Evolutionary conservation across 2,797 vertebrate genomes (phyloP).

Genomic region (Spinus pinus): DNA sequence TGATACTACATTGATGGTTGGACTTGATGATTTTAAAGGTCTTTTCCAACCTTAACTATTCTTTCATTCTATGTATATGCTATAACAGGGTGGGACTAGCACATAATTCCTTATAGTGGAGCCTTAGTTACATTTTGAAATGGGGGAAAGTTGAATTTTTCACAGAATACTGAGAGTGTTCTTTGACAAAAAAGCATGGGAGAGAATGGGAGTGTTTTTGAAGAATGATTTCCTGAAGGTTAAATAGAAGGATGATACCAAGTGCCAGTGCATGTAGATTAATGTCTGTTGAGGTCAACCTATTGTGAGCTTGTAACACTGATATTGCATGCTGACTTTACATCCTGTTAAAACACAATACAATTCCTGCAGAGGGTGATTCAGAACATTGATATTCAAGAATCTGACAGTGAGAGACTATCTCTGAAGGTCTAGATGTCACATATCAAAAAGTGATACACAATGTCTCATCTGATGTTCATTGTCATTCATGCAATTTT

Average conservation of each 20-base stretch:
- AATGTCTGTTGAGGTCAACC: not conserved
- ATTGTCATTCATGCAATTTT: conserved; percentile 52
- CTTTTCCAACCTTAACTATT: not conserved
- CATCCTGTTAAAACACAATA: not conserved
- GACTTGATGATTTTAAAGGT: not conserved
- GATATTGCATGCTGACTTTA: not conserved
- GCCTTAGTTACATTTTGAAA: not conserved
- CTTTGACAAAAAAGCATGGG: not conserved
- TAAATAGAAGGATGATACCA: not conserved
- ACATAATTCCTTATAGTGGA: not conserved
- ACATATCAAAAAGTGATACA: not conserved
- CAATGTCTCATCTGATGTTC: conserved; percentile 33
- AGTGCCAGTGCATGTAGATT: not conserved
- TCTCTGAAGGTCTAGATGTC: not conserved
- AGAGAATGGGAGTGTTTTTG: not conserved
- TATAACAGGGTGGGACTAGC: not conserved
- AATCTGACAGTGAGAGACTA: not conserved
- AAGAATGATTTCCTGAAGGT: not conserved
- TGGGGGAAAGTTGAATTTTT: not conserved
- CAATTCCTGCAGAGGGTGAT: not conserved
- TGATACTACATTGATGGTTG: not conserved
- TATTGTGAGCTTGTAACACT: not conserved
- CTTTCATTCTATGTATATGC: not conserved
- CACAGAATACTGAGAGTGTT: not conserved
- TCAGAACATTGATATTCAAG: not conserved